Evolutionary conservation across 2,797 vertebrate species (phyloP), one percentile per base, ranked within the genome.

Genomic region (Sebastes umbrosus): DNA sequence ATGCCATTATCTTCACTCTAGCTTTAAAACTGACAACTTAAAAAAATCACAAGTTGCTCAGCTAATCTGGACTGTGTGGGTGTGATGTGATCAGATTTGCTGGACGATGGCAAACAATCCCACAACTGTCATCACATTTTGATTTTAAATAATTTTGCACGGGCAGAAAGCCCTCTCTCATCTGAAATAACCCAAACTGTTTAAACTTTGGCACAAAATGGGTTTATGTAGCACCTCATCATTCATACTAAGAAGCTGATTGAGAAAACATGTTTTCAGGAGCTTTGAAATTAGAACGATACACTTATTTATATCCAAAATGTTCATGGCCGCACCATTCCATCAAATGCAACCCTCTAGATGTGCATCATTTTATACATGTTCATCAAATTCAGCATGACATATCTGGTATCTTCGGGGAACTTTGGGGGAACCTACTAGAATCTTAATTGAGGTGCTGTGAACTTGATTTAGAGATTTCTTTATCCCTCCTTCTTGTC

Each of bases 401-500:
- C 39, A 10, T 5, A 29, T 27, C 9, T 50, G 62, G 57, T 63
- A 24, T 67, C 39, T 83, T 16, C 43, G 57, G 36, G 32, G 43
- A 82, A 69, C 55, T 5, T 39, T 29, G 22, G 20, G 39, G 34
- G 76, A 65, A 54, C 25, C 18, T 20, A 43, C 11, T 16, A 46
- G 50, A 83, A 87, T 83, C 39, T 75, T 73, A 70, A 82, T 8
- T 4, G 43, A 60, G 29, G 3, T 29, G 55, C 34, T 50, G n/a
- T 86, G 20, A 79, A 67, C 73, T 66, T 83, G 80, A 84, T 83
- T 81, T 67, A 78, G 68, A 34, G 60, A 60, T 52, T 52, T 88
- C 55, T 80, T 87, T 88, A 16, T 73, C n/a, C 8, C 14, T 76
- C 4, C 29, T 69, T 12, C 24, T 64, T 8, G 63, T 72, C 43